phyloP scores from a whole-genome alignment of 1,140 invertebrate species.

The Heliothis virescens region DNA sequence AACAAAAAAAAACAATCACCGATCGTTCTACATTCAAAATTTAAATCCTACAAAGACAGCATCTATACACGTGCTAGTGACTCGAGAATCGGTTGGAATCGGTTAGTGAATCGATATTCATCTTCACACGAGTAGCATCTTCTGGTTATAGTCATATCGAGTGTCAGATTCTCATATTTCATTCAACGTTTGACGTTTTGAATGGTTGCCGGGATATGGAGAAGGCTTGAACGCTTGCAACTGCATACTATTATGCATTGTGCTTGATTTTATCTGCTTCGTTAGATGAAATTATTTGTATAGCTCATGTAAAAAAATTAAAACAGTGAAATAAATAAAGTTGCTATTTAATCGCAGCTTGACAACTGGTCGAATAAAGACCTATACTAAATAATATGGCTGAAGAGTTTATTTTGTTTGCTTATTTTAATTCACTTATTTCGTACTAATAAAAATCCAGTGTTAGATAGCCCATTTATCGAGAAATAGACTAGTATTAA shows the following conservation, averaged over 20 bases:
- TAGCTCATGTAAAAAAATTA: too few species aligned
- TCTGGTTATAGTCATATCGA: slow-evolving; percentile 30
- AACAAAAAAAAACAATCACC: too few species aligned
- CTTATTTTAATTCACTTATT: too few species aligned
- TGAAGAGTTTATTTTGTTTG: too few species aligned
- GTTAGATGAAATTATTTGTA: not conserved
- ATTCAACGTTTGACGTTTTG: slow-evolving; percentile 40
- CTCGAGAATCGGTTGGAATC: slow-evolving; percentile 15
- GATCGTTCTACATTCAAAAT: not conserved
- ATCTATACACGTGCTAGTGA: not conserved
- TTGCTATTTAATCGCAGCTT: too few species aligned
- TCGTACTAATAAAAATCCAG: too few species aligned
- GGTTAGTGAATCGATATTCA: slow-evolving; percentile 32
- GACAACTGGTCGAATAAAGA: too few species aligned
- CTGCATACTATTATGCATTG: not conserved
- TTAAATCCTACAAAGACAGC: not conserved
- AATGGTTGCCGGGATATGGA: slow-evolving; percentile 28
- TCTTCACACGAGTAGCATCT: slow-evolving; percentile 34
- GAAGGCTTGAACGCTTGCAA: not conserved
- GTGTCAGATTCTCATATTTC: slow-evolving; percentile 42
- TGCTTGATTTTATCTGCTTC: not conserved
- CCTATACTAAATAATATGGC: too few species aligned
- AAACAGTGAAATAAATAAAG: too few species aligned
- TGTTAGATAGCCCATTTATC: too few species aligned
- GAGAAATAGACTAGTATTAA: too few species aligned